Evolutionary conservation across 2,113 vertebrate genomes (phyloP).

Genomic region (Ctenomys sociabilis): DNA sequence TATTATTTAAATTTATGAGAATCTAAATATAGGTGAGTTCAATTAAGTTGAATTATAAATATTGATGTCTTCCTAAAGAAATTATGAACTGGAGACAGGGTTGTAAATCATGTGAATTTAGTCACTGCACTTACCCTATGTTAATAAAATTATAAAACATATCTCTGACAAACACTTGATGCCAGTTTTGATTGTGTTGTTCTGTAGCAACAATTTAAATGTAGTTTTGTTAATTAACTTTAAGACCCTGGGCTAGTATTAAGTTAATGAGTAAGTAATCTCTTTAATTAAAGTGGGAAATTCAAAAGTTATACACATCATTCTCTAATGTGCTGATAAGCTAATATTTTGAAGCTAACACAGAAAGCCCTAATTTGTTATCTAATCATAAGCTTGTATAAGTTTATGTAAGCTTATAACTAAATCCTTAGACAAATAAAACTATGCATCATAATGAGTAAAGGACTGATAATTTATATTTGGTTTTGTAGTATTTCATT

Average conservation of each 20-base stretch:
- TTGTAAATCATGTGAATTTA: constrained; percentile 13
- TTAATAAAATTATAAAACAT: constrained; percentile 49
- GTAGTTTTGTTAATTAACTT: constrained; percentile 64
- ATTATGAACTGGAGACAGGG: background rate
- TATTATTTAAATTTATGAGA: background rate
- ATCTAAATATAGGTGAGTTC: background rate
- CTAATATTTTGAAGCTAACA: constrained; percentile 59
- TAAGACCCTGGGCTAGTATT: constrained; percentile 61
- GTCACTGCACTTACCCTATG: background rate
- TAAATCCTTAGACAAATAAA: constrained; percentile 54
- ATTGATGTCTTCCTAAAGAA: constrained; percentile 23
- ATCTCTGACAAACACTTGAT: constrained; percentile 31
- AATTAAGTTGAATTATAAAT: constrained; percentile 35
- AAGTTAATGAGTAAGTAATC: constrained; percentile 68
- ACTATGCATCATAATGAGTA: background rate
- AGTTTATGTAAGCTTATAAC: constrained; percentile 28
- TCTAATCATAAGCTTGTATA: constrained; percentile 52
- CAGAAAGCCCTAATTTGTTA: constrained; percentile 56
- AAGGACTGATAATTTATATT: background rate
- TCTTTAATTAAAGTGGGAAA: constrained; percentile 57
- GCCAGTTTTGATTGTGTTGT: constrained; percentile 35
- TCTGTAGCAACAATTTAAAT: constrained; percentile 51
- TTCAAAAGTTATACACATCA: constrained; percentile 26
- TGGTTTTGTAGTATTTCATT: constrained; percentile 15
- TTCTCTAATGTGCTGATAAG: background rate